Conservation (phyloP, 2,113 vertebrate species). For the Tonatia bakeri region DNA sequence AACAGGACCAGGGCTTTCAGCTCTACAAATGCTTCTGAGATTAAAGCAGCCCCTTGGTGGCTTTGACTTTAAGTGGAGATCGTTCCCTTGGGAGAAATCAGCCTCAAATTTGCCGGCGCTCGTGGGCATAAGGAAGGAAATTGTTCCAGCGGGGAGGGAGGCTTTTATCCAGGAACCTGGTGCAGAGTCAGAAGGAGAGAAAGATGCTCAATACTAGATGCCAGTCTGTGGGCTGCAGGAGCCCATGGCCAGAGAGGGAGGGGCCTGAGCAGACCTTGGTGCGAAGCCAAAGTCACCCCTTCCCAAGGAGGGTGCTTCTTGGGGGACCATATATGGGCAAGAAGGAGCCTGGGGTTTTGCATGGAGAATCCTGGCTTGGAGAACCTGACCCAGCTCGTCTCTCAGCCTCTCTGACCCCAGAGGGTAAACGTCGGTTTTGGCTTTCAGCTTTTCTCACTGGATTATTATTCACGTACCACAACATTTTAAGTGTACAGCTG, state of each 20-base stretch:
- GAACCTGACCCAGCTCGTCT: neutral
- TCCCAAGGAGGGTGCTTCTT: neutral
- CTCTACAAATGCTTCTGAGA: slow-evolving; percentile 50
- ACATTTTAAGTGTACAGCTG: neutral
- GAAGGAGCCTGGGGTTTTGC: neutral
- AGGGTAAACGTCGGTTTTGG: neutral
- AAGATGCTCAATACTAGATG: neutral
- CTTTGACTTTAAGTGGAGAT: slow-evolving; percentile 58
- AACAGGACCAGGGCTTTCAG: neutral
- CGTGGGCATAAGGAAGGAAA: neutral
- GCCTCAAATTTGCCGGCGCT: neutral
- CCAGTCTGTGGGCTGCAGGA: accelerated
- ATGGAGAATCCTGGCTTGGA: neutral
- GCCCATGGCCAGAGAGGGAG: neutral
- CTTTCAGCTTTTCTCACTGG: neutral
- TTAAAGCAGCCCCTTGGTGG: slow-evolving; percentile 38
- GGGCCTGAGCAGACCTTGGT: accelerated
- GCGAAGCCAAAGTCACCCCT: neutral
- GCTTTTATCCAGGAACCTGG: neutral
- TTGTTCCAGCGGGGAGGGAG: neutral
- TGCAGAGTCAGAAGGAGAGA: neutral
- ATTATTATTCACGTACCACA: neutral
- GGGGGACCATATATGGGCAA: neutral
- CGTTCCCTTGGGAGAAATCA: slow-evolving; percentile 50
- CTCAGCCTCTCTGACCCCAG: neutral